These are phyloP conservation scores for Leptopilina boulardi DNA, from an alignment of 1,140 invertebrate genomes.

Conservation along the genomic window DNA sequence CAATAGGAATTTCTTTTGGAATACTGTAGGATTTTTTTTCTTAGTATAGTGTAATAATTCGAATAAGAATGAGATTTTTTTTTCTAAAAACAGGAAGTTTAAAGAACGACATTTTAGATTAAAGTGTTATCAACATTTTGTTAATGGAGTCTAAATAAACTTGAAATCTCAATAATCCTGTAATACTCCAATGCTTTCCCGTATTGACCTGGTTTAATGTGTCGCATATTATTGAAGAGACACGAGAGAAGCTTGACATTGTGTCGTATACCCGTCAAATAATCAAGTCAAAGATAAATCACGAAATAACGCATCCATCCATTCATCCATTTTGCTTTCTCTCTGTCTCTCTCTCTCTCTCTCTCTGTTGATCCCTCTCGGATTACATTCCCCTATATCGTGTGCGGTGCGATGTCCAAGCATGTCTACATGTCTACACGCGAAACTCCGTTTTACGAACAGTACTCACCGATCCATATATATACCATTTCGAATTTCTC, in stretches of 20 bases:
- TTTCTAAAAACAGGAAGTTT: too few species aligned
- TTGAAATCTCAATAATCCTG: not conserved
- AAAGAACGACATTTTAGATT: too few species aligned
- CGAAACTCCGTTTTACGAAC: conserved; percentile 32
- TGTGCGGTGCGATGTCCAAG: not conserved
- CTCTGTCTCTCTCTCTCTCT: too few species aligned
- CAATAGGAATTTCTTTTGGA: too few species aligned
- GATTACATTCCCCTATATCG: conserved; percentile 30
- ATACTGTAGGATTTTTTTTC: too few species aligned
- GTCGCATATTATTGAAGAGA: not conserved
- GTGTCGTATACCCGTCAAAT: conserved; percentile 18
- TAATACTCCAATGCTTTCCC: not conserved
- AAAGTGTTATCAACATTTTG: too few species aligned
- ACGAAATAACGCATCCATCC: conserved; percentile 22
- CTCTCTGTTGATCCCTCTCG: conserved; percentile 26
- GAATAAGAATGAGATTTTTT: too few species aligned
- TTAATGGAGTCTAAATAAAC: too few species aligned
- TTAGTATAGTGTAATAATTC: too few species aligned
- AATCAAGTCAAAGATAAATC: conserved; percentile 30
- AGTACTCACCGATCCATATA: conserved; percentile 24
- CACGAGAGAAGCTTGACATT: conserved; percentile 14
- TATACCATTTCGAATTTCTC: not conserved
- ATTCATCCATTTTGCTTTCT: conserved; percentile 10
- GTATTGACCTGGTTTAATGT: not conserved
- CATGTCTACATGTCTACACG: conserved; percentile 25